Evolutionary conservation across 2,113 vertebrate species (phyloP).

Genomic region (Lasiurus borealis): DNA sequence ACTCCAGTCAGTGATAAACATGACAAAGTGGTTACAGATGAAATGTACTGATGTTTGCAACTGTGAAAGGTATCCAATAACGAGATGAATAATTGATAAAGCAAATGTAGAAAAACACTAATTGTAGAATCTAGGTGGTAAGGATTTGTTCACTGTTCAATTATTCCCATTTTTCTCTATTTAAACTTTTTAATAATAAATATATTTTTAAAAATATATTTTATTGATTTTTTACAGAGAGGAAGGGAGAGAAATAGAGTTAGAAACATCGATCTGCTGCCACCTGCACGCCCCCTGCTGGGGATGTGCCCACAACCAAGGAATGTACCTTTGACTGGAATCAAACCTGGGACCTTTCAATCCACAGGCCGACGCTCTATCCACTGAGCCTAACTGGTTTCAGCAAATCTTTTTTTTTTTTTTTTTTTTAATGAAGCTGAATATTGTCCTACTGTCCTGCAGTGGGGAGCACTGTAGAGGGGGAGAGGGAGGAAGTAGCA

Average conservation of each 20-base stretch:
- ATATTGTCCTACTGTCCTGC: background rate
- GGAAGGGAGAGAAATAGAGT: too few species aligned
- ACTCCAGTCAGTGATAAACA: background rate
- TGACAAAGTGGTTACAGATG: background rate
- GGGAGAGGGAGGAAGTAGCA: background rate
- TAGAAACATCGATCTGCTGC: too few species aligned
- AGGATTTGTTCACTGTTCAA: background rate
- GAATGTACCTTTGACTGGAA: too few species aligned
- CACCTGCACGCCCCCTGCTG: too few species aligned
- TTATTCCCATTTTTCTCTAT: slow-evolving; percentile 9
- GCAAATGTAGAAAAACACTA: slow-evolving; percentile 3
- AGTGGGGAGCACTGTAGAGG: background rate
- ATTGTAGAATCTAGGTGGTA: background rate
- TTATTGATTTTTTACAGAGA: too few species aligned
- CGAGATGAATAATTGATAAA: background rate
- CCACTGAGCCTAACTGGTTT: too few species aligned
- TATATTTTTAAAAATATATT: background rate
- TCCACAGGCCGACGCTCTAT: too few species aligned
- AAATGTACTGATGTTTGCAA: background rate
- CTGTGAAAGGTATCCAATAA: slow-evolving; percentile 2
- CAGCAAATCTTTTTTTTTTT: too few species aligned
- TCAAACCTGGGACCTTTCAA: too few species aligned
- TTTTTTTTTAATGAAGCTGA: background rate
- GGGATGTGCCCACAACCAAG: too few species aligned
- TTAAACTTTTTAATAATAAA: slow-evolving; percentile 62